These are phyloP conservation scores for Drosophila pegasa DNA, from an alignment of 2,888 invertebrate species.

Conservation along the genomic window DNA sequence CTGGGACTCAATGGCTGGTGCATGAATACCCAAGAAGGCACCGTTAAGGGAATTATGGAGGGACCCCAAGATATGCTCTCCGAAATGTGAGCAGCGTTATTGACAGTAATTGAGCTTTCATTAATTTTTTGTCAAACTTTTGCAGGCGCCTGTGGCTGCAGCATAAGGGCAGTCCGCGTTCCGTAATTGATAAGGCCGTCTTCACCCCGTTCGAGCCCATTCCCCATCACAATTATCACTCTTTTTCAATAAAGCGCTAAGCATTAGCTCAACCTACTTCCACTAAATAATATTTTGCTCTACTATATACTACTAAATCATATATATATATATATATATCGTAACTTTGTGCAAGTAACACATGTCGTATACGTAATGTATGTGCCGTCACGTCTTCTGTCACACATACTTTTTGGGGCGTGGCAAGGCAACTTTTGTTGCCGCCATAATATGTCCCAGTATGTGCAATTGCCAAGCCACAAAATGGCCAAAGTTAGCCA, in stretches of 20 bases:
- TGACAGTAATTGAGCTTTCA: too few species aligned
- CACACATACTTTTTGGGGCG: neutral
- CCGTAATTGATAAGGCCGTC: constrained; percentile 47
- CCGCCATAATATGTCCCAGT: constrained; percentile 29
- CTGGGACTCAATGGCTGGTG: constrained; percentile 88
- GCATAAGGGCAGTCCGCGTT: constrained; percentile 65
- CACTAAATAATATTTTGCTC: neutral
- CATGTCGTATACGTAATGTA: constrained; percentile 39
- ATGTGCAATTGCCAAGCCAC: constrained; percentile 38
- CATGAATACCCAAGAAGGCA: constrained; percentile 87
- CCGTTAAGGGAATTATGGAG: constrained; percentile 87
- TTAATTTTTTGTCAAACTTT: neutral
- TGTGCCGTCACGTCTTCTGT: constrained; percentile 37
- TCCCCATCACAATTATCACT: constrained; percentile 30
- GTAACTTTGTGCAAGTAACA: neutral
- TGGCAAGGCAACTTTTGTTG: constrained; percentile 24
- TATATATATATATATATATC: neutral
- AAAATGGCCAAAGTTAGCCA: constrained; percentile 43
- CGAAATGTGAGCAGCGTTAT: constrained; percentile 86
- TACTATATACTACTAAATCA: constrained; percentile 1
- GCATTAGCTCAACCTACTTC: neutral
- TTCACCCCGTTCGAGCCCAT: constrained; percentile 56
- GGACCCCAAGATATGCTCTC: constrained; percentile 86
- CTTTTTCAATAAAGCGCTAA: constrained; percentile 50
- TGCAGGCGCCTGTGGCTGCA: constrained; percentile 57